Evolutionary conservation across 2,888 invertebrate species (phyloP).

Genomic region (Taenaris catops): DNA sequence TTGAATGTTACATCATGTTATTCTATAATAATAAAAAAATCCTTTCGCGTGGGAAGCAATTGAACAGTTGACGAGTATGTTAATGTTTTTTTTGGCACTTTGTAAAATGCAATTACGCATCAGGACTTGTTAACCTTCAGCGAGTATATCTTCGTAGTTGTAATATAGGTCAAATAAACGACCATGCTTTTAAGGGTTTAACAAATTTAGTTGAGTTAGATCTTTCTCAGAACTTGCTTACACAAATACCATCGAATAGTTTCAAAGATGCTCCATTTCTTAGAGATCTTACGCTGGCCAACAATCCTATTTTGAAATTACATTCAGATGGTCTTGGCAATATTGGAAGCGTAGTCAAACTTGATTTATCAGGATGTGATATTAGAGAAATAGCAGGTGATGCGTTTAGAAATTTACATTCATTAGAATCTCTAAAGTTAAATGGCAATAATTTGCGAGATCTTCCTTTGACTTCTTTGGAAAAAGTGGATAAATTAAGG

Average conservation of each 20-base stretch:
- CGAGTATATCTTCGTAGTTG: slow-evolving; percentile 91
- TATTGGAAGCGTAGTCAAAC: slow-evolving; percentile 87
- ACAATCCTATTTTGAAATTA: slow-evolving; percentile 91
- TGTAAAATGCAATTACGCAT: too few relatives aligned
- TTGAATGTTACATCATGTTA: too few relatives aligned
- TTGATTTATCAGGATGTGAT: slow-evolving; percentile 91
- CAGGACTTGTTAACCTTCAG: slow-evolving; percentile 92
- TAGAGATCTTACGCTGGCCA: slow-evolving; percentile 88
- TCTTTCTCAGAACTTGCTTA: slow-evolving; percentile 90
- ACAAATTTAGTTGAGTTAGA: slow-evolving; percentile 95
- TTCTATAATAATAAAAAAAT: too few relatives aligned
- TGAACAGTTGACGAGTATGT: slow-evolving; percentile 95
- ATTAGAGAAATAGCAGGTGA: slow-evolving; percentile 87
- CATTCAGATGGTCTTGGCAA: slow-evolving; percentile 86
- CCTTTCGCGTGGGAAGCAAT: too few relatives aligned
- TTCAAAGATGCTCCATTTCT: slow-evolving; percentile 90
- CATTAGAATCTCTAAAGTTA: slow-evolving; percentile 88
- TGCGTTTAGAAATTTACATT: slow-evolving; percentile 86
- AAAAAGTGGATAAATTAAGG: slow-evolving; percentile 85
- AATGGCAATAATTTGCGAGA: slow-evolving; percentile 90
- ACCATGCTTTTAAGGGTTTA: slow-evolving; percentile 90
- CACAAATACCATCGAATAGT: slow-evolving; percentile 88
- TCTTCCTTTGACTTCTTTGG: slow-evolving; percentile 85
- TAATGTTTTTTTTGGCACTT: too few relatives aligned
- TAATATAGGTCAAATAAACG: slow-evolving; percentile 91